Conservation (phyloP, 37 sponge, comb jelly and placozoan genomes). For the Spongilla lacustris region DNA sequence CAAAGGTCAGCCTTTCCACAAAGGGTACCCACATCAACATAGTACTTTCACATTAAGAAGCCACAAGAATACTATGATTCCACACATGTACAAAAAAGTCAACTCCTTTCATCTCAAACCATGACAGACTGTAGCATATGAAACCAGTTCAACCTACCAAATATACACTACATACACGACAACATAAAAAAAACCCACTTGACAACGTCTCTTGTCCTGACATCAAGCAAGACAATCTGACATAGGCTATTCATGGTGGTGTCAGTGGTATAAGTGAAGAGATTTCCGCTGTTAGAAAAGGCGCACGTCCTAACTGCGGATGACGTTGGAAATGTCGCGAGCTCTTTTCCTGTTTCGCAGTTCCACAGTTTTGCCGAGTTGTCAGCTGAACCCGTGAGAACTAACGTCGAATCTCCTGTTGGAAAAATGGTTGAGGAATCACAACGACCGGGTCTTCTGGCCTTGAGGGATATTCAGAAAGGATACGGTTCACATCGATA, state of each 20-base stretch:
- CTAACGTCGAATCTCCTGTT: constrained; percentile 67
- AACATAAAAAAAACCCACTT: neutral
- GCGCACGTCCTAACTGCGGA: constrained; percentile 90
- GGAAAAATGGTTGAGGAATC: constrained; percentile 7
- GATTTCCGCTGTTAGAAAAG: constrained; percentile 71
- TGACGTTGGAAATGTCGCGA: constrained; percentile 57
- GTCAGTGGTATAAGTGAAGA: constrained; percentile 88
- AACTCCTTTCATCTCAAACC: too few relatives aligned
- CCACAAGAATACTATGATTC: too few relatives aligned
- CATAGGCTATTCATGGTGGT: constrained; percentile 72
- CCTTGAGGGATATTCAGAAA: neutral
- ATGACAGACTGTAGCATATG: too few relatives aligned
- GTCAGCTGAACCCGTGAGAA: constrained; percentile 93
- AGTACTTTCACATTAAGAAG: too few relatives aligned
- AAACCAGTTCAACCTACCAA: too few relatives aligned
- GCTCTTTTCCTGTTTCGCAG: constrained; percentile 83
- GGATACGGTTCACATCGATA: constrained; percentile 95
- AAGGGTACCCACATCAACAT: neutral
- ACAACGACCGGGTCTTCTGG: neutral
- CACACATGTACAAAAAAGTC: too few relatives aligned
- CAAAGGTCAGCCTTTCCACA: neutral
- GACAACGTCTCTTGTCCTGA: constrained; percentile 26
- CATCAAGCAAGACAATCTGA: constrained; percentile 81
- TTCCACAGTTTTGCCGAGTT: constrained; percentile 93
- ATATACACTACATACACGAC: too few relatives aligned